Evolutionary conservation across 2,113 vertebrate species (phyloP).

Genomic region (Mellivora capensis): DNA sequence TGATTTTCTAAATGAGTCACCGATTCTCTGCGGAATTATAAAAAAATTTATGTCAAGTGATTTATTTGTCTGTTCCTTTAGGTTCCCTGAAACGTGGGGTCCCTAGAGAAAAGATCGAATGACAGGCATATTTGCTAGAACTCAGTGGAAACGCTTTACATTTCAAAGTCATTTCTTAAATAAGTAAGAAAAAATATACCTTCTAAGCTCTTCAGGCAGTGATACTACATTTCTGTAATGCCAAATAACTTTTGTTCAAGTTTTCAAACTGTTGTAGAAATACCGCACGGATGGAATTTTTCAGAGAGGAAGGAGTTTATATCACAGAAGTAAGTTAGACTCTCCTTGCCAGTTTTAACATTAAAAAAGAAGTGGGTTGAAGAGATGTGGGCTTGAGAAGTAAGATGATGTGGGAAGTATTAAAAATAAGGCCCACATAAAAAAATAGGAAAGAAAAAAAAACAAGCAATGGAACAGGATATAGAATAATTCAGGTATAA

Average conservation of each 20-base stretch:
- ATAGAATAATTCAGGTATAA: constrained; percentile 7
- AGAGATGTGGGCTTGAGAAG: not conserved
- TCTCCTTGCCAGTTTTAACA: not conserved
- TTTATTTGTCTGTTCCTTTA: constrained; percentile 47
- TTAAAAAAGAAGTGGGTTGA: not conserved
- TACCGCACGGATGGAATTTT: accelerated
- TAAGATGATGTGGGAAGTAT: not conserved
- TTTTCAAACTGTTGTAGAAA: not conserved
- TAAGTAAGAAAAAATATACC: not conserved
- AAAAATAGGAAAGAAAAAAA: not conserved
- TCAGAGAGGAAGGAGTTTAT: not conserved
- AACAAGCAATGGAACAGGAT: not conserved
- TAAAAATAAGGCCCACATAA: not conserved
- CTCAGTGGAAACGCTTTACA: not conserved
- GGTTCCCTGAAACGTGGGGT: constrained; percentile 5
- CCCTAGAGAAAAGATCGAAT: constrained; percentile 62
- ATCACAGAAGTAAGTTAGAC: not conserved
- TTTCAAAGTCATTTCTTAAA: constrained; percentile 52
- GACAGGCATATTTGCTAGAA: not conserved
- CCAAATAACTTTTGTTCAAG: constrained; percentile 31
- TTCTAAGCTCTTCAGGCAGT: constrained; percentile 14
- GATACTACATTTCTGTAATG: constrained; percentile 32
- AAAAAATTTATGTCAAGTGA: constrained; percentile 62
- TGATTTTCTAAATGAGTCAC: constrained; percentile 74
- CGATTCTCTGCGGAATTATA: constrained; percentile 64